phyloP scores from a whole-genome alignment of 53 echinoderm and acorn worm genomes.

The Actinopyga echinites region DNA sequence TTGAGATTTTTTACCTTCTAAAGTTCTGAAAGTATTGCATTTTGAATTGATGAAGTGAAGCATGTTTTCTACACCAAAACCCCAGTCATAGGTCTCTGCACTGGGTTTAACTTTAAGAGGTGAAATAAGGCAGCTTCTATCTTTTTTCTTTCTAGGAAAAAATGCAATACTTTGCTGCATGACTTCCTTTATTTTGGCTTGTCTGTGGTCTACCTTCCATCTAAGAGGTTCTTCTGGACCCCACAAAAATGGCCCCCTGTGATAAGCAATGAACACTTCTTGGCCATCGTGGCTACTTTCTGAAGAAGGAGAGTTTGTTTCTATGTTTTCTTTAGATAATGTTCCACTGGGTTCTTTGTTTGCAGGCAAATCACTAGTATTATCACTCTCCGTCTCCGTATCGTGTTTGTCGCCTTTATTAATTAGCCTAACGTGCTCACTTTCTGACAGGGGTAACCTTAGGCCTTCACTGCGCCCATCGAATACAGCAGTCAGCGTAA shows the following conservation, averaged over 20 bases:
- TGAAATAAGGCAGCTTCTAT: slow-evolving; percentile 60
- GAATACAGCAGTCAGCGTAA: neutral
- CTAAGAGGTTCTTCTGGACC: slow-evolving; percentile 2
- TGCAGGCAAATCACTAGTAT: too few species aligned
- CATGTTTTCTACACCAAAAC: slow-evolving; percentile 24
- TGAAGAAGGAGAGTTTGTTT: too few species aligned
- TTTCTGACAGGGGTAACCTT: neutral
- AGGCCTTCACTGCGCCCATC: neutral
- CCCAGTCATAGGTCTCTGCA: slow-evolving; percentile 58
- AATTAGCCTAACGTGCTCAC: neutral
- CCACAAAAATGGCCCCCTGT: slow-evolving; percentile 20
- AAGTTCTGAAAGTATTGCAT: slow-evolving; percentile 63
- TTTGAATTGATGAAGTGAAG: slow-evolving; percentile 75
- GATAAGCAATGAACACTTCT: slow-evolving; percentile 8
- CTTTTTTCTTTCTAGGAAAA: slow-evolving; percentile 58
- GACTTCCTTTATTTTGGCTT: neutral
- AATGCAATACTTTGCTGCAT: slow-evolving; percentile 18
- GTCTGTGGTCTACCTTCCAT: slow-evolving; percentile 46
- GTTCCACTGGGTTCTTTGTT: too few species aligned
- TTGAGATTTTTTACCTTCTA: slow-evolving; percentile 41
- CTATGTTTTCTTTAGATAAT: too few species aligned
- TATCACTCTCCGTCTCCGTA: too few species aligned
- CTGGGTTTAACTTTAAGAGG: slow-evolving; percentile 33
- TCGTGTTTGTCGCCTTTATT: neutral
- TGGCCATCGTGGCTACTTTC: too few species aligned